A percentile compares a stretch with the other conserved stretches of the same genome.
These are phyloP conservation scores for Lasioglossum albipes DNA, from an alignment of 1,140 invertebrate genomes.

Conservation along the genomic window DNA sequence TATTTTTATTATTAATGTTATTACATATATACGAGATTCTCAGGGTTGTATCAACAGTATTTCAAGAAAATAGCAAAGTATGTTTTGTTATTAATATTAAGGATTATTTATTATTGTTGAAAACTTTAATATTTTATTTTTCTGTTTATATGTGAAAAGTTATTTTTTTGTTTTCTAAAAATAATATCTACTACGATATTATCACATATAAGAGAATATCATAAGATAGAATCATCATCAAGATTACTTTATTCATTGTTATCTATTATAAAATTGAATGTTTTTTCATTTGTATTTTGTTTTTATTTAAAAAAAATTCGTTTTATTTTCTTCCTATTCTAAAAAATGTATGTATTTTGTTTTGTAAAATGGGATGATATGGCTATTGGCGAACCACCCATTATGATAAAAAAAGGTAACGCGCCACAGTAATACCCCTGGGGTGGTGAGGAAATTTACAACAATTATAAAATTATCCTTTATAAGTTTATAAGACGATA, in stretches of 20 bases:
- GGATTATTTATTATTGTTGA: background rate
- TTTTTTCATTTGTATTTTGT: too few species aligned
- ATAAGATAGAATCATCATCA: too few species aligned
- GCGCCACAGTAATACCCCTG: background rate
- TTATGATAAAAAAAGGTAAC: slow-evolving; percentile 19
- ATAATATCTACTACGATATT: too few species aligned
- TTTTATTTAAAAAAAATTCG: too few species aligned
- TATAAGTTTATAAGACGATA: background rate
- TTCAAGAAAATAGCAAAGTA: background rate
- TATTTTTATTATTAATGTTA: background rate
- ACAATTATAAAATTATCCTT: background rate
- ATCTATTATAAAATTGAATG: too few species aligned
- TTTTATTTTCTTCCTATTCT: too few species aligned
- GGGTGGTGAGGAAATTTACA: background rate
- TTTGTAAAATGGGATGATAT: slow-evolving; percentile 5
- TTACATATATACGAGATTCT: too few species aligned
- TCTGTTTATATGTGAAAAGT: background rate
- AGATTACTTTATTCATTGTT: too few species aligned
- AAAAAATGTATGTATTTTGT: background rate
- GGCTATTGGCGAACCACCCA: background rate
- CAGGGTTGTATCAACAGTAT: background rate
- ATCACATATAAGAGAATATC: too few species aligned
- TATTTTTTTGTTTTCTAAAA: background rate
- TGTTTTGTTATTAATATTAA: slow-evolving; percentile 1
- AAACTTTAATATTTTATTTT: slow-evolving; percentile 3